Evolutionary conservation across 2,888 invertebrate genomes (phyloP), one percentile per base, ranked within the genome.

Genomic region (Hanleya hanleyi): DNA sequence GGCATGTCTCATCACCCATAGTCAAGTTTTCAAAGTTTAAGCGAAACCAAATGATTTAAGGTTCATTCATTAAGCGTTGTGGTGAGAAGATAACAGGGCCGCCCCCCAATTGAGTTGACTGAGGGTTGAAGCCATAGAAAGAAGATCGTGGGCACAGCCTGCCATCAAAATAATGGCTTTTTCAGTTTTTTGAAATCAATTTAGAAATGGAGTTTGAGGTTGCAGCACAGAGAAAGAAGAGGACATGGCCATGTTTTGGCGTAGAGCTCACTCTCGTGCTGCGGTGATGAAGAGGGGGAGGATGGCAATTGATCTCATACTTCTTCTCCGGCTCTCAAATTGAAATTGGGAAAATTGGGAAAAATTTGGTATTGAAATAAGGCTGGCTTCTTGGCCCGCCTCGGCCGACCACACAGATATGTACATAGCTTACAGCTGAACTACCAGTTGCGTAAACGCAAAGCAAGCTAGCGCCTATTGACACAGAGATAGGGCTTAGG

Each of bases 291-390:
- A n/a, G n/a, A n/a, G n/a, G n/a, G n/a, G 26, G 12, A 15, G 57
- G 1, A 22, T 4, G 2, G 57, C 57, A 57, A 57, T 57, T 57
- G 29, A 57, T 57, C 57, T 32, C 26, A 15, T 57, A 29, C 29
- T 57, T 29, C 26, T 57, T 22, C n/a, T n/a, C 22, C 26, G 22
- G 57, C 57, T 4, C 29, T 26, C 2, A 22, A 29, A 29, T 57
- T 57, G 57, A 29, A 57, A 22, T 57, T 57, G 12, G 47, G 47
- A 47, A 57, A 57, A 57, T 57, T 57, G 57, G 57, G 57, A 57
- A n/a, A n/a, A n/a, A 57, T 57, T 57, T 7, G 57, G 57, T 22
- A 57, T 57, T 57, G 57, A 57, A 57, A 57, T 57, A 57, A 57
- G 57, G 29, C 22, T 57, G 57, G 26, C 57, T 29, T 57, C 57